phyloP scores from a whole-genome alignment of 1,140 invertebrate species.

The Camponotus pennsylvanicus region DNA sequence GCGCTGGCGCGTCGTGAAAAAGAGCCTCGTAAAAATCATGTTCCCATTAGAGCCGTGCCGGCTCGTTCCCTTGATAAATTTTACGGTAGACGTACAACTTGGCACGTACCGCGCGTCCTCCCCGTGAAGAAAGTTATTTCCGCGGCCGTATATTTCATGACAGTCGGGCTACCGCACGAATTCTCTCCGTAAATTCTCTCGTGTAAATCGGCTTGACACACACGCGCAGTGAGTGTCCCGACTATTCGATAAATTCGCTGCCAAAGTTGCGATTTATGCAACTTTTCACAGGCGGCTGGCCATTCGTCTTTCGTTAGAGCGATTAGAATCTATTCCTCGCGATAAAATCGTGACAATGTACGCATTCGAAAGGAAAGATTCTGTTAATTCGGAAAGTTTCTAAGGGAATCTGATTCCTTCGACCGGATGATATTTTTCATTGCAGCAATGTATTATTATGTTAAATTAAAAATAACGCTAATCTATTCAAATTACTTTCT shows the following conservation, averaged over 20 bases:
- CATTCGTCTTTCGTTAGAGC: background rate
- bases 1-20: slow-evolving; percentile 36
- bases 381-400: background rate
- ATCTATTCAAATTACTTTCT: background rate
- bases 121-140: slow-evolving; percentile 59
- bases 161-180: background rate
- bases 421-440: background rate
- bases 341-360: background rate
- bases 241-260: slow-evolving; percentile 26
- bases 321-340: background rate
- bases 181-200: background rate
- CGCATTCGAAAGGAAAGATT: background rate
- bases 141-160: slow-evolving; percentile 31
- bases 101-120: slow-evolving; percentile 48
- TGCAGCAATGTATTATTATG: background rate
- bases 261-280: slow-evolving; percentile 12
- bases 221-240: background rate
- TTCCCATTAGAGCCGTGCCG: slow-evolving; percentile 52
- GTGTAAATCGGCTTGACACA: background rate
- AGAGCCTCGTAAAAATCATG: slow-evolving; percentile 62
- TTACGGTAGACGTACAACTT: slow-evolving; percentile 57
- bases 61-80: slow-evolving; percentile 59
- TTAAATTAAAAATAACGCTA: background rate
- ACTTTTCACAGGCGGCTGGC: background rate
- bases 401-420: background rate